Evolutionary conservation across 2,888 invertebrate genomes (phyloP), one percentile per base, ranked within the genome.

Genomic region (Eledone cirrhosa): DNA sequence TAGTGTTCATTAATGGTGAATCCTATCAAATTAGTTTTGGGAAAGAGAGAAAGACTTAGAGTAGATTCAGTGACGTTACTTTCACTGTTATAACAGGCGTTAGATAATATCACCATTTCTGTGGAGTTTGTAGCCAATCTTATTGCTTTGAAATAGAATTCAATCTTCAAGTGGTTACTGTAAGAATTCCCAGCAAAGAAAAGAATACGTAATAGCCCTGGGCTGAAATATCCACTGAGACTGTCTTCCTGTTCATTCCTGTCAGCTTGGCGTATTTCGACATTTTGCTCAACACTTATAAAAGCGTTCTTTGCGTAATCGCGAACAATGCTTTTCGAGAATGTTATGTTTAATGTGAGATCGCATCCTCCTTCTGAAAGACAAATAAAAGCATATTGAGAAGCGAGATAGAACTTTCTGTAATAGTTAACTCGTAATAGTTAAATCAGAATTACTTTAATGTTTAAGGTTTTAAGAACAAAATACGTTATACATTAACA

Each of bases 301-400:
- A 33, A 72, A 72, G 72, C 41, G 31, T 72, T 72, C 8, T 72
- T 72, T 1, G 72, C 72, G 41, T 72, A 72, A 31, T 72, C 72
- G n/a, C 72, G 31, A 22, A 72, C 31, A 19, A 72, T 7, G 27
- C 8, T 0, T n/a, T 24, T 31, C 2, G 29, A 29, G 41, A 72
- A 72, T 13, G 72, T 72, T 31, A 72, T 41, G 41, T 72, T 72
- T 41, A 72, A 41, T 13, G 72, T 72, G 16, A 72, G 72, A 72
- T 72, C 72, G 24, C 72, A 72, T 11, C 14, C 29, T 2, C 41
- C 41, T 72, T 72, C 41, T 41, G 41, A 11, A 41, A 41, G 8
- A 3, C 11, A 41, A 41, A 11, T 41, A 41, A 41, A 41, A 8
- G 11, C 0, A 41, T 41, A 41, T 41, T 11, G 41, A 41, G 41